Base-by-base conservation (phyloP, 2,113 vertebrate species). In the Pardalotus punctatus region DNA sequence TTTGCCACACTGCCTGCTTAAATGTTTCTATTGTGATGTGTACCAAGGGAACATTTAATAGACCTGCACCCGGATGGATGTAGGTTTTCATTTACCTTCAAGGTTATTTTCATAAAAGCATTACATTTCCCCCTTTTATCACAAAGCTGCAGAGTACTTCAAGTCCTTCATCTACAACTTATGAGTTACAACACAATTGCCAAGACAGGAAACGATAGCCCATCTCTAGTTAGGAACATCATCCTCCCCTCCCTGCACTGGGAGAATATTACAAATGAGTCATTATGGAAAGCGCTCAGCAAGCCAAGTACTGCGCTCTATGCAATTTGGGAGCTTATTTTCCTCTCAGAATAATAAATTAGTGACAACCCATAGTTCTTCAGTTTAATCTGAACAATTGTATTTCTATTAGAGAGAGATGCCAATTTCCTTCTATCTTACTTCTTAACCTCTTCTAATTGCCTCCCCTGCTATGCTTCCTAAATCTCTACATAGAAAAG, bases 1-100 rank as follows among this genome's bases (percentile, higher is more conserved):
- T 91, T 67, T 73, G 50, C 31, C 65, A 56, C 18, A 9, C 17
- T 16, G 23, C 16, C 51, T 70, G 33, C 69, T 73, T 54, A 77
- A 58, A 79, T 45, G 12, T 73, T 88, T 50, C 92, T 65, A n/a
- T 88, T 77, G 53, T 54, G 70, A 82, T 48, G 23, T 11, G 28
- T 50, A 76, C 23, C 57, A 61, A 78, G 66, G 64, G 60, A 93
- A 64, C 25, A 11, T 71, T 90, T 48, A 88, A 66, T 36, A 76
- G 66, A 54, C 43, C 31, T 14, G 29, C 1, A 12, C 21, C 33
- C 84, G 53, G 45, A 88, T 5, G 0, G n/a, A 87, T 35, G 12
- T 28, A 48, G 15, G 17, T 31, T 95, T 91, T 74, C 71, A 81
- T 88, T 97, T 85, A 86, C 43, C 53, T 88, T 86, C 81, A 94